Evolutionary conservation across 2,888 invertebrate genomes (phyloP).

Genomic region (Dasypolia templi): DNA sequence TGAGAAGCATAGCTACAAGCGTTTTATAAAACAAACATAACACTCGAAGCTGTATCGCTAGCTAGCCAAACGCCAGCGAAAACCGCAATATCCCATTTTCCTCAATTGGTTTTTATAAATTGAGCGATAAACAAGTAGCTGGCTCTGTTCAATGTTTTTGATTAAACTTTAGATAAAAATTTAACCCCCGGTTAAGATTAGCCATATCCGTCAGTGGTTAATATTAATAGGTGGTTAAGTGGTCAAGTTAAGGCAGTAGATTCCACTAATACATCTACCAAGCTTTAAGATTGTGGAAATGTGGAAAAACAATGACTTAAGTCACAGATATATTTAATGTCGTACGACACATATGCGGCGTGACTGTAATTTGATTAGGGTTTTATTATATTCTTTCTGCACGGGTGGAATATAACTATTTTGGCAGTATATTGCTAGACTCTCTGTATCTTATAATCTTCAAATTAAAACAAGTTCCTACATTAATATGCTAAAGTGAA

Average conservation of each 20-base stretch:
- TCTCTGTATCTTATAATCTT: neutral
- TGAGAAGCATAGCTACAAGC: neutral
- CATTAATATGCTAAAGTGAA: neutral
- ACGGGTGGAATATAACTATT: neutral
- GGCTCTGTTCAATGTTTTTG: constrained; percentile 44
- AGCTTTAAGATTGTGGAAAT: neutral
- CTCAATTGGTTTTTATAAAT: constrained; percentile 57
- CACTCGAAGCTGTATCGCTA: constrained; percentile 22
- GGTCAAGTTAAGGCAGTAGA: neutral
- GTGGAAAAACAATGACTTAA: neutral
- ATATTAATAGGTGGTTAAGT: neutral
- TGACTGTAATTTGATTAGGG: neutral
- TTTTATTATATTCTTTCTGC: neutral
- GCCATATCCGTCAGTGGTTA: neutral
- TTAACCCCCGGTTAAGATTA: constrained; percentile 8
- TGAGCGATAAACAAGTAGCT: constrained; percentile 46
- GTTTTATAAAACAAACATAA: constrained; percentile 21
- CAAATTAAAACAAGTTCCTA: neutral
- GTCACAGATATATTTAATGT: constrained; percentile 3
- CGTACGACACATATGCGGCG: neutral
- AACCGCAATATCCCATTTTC: constrained; percentile 53
- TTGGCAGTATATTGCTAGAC: neutral
- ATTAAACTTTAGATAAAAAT: constrained; percentile 35
- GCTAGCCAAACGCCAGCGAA: constrained; percentile 44
- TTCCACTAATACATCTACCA: neutral